Percentiles rank a stretch among this genome's conserved stretches.
Evolutionary conservation across 2,797 vertebrate species (phyloP).

Genomic region (Amphiprion clarkii): DNA sequence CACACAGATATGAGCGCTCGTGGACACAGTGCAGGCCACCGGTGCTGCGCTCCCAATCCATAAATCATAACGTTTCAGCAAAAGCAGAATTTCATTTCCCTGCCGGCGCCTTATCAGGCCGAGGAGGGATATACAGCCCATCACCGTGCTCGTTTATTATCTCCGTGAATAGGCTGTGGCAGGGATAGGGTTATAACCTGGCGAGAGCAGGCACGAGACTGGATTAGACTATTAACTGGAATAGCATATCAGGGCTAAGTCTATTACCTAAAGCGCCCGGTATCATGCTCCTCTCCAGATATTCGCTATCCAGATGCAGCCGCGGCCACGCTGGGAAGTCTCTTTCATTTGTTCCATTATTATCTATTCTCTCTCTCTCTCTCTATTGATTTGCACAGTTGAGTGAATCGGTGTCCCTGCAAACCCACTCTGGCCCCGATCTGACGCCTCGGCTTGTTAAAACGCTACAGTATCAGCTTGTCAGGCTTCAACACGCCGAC

Average conservation of each 20-base stretch:
- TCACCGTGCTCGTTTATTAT: constrained; percentile 95
- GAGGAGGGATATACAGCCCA: constrained; percentile 91
- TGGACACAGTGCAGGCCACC: constrained; percentile 71
- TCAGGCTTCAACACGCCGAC: constrained; percentile 14
- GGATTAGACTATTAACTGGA: constrained; percentile 81
- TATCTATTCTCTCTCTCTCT: constrained; percentile 40
- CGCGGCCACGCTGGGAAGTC: constrained; percentile 33
- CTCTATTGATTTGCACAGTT: constrained; percentile 58
- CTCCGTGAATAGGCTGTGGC: constrained; percentile 95
- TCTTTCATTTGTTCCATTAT: constrained; percentile 67
- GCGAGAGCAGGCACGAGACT: constrained; percentile 65
- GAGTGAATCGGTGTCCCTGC: constrained; percentile 35
- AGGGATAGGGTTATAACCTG: constrained; percentile 90
- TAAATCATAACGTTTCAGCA: constrained; percentile 99
- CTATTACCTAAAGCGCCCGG: constrained; percentile 73
- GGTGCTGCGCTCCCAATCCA: constrained; percentile 94
- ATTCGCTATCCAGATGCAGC: constrained; percentile 56
- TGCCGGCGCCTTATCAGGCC: constrained; percentile 94
- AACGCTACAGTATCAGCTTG: constrained; percentile 44
- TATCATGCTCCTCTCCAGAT: constrained; percentile 66
- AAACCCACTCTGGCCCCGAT: constrained; percentile 44
- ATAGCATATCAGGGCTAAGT: constrained; percentile 76
- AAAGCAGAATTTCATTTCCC: constrained; percentile 99
- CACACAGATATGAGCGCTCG: background rate
- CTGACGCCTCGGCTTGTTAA: constrained; percentile 90